Percentiles rank a stretch among this genome's conserved stretches.
Evolutionary conservation across 2,797 vertebrate genomes (phyloP).

Genomic region (Notolabrus celidotus): DNA sequence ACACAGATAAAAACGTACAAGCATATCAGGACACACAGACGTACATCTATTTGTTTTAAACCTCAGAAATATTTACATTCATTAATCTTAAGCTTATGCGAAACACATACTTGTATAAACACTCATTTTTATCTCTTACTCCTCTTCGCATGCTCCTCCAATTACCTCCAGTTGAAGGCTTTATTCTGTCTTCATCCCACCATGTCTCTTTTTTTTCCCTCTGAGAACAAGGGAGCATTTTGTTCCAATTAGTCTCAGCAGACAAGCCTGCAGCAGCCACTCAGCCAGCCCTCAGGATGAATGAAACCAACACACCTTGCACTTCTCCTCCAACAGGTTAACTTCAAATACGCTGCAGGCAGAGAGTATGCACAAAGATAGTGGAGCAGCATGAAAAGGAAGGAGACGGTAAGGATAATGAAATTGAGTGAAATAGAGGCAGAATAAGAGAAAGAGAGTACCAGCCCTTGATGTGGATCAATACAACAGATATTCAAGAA

Average conservation of each 20-base stretch:
- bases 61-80: background rate
- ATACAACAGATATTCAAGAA: no score
- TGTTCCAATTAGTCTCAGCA: slow-evolving; percentile 82
- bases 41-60: background rate
- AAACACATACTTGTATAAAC: background rate
- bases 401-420: background rate
- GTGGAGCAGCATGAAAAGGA: background rate
- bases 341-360: slow-evolving; percentile 58
- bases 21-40: background rate
- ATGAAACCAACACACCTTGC: slow-evolving; percentile 77
- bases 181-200: slow-evolving; percentile 58
- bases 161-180: slow-evolving; percentile 73
- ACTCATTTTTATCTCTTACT: slow-evolving; percentile 29
- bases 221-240: slow-evolving; percentile 73
- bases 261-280: slow-evolving; percentile 72
- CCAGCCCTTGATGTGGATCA: no score
- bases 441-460: background rate
- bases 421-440: background rate
- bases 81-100: background rate
- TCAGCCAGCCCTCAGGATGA: slow-evolving; percentile 68
- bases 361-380: slow-evolving; percentile 16
- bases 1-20: slow-evolving; percentile 9
- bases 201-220: slow-evolving; percentile 23
- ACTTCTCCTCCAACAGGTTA: slow-evolving; percentile 64
- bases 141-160: slow-evolving; percentile 51